Conservation (phyloP, 23 tunicate genomes). For the Aplidium turbinatum region DNA sequence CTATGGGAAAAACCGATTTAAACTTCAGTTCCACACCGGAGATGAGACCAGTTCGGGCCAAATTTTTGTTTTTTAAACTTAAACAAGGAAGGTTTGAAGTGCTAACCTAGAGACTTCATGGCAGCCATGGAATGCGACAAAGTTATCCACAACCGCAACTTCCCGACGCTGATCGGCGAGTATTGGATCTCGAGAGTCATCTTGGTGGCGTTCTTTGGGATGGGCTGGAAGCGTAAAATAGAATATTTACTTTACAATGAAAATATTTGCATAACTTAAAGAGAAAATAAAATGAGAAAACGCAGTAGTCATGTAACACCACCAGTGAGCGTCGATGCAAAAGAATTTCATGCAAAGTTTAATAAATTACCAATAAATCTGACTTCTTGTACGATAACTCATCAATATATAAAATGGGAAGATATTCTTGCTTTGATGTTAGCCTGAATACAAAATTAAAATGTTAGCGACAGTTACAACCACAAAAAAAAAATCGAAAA, state of each 20-base stretch:
- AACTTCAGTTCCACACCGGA: no score
- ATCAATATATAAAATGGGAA: slow-evolving; percentile 75
- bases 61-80: no score
- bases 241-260: not conserved
- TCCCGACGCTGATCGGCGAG: slow-evolving; percentile 77
- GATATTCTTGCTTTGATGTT: slow-evolving; percentile 31
- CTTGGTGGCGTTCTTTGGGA: slow-evolving; percentile 44
- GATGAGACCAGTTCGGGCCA: no score
- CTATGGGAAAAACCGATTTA: no score
- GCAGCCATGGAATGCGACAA: slow-evolving; percentile 36
- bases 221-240: slow-evolving; percentile 24
- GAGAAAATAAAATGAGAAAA: no score
- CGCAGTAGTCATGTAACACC: no score
- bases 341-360: no score
- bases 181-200: slow-evolving; percentile 45
- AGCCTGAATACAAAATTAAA: no score
- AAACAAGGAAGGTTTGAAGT: no score
- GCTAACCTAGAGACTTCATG: slow-evolving; percentile 70
- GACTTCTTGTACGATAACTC: slow-evolving; percentile 53
- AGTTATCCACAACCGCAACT: slow-evolving; percentile 77
- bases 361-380: slow-evolving; percentile 52
- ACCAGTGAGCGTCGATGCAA: not conserved
- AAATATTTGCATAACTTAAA: not conserved
- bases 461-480: no score
- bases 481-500: no score